Conservation (phyloP, 2,888 invertebrate species). For the Ophonus ardosiacus region DNA sequence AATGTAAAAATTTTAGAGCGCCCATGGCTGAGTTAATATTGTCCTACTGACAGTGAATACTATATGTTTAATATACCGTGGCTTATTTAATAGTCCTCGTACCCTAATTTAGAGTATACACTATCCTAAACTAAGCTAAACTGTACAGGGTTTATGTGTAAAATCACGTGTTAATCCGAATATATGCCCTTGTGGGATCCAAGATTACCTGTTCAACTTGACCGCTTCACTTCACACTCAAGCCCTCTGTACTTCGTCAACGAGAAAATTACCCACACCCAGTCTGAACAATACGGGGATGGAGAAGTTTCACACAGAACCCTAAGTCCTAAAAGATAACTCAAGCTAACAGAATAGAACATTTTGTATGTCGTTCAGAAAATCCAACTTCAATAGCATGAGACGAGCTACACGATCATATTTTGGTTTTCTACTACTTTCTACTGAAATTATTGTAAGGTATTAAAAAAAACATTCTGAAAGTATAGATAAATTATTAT, state of each 20-base stretch:
- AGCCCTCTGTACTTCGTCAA: constrained; percentile 1
- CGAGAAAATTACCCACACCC: constrained; percentile 36
- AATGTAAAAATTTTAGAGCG: too few species aligned
- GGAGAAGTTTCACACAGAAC: too few species aligned
- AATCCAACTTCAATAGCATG: too few species aligned
- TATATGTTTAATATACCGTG: background rate
- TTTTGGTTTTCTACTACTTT: too few species aligned
- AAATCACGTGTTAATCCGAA: background rate
- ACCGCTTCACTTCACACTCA: constrained; percentile 44
- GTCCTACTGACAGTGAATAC: background rate
- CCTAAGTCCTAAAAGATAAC: too few species aligned
- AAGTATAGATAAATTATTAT: too few species aligned
- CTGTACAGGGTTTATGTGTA: background rate
- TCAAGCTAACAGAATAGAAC: too few species aligned
- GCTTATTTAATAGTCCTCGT: background rate
- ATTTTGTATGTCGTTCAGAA: too few species aligned
- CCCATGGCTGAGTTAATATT: too few species aligned
- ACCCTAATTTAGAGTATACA: background rate
- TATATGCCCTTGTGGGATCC: constrained; percentile 36
- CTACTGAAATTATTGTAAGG: too few species aligned
- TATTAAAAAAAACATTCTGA: too few species aligned
- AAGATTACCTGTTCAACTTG: constrained; percentile 53
- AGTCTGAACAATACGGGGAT: background rate
- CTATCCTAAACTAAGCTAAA: background rate
- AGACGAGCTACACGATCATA: too few species aligned